Conservation (phyloP, 2,797 vertebrate species). For the Eremophila alpestris region DNA sequence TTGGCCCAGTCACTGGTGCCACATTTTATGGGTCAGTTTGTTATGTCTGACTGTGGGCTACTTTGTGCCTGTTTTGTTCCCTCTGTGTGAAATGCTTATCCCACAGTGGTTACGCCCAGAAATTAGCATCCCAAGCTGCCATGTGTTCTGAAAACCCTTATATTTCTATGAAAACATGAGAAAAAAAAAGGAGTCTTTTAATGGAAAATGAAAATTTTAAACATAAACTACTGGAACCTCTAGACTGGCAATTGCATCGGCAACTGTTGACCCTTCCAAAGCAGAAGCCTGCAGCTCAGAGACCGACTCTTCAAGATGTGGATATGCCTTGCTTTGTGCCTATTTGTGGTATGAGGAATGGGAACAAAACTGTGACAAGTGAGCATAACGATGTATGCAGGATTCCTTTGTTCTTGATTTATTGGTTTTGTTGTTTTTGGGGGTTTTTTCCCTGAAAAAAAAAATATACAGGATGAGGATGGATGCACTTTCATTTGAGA, state of each 20-base stretch:
- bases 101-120: background rate
- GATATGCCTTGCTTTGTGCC: background rate
- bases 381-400: background rate
- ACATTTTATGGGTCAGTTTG: accelerated
- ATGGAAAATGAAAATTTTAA: background rate
- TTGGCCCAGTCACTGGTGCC: background rate
- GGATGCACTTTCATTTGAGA: background rate
- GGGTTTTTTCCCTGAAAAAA: background rate
- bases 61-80: background rate
- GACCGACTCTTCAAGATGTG: background rate
- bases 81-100: background rate
- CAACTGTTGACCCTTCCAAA: background rate
- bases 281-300: background rate
- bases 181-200: background rate
- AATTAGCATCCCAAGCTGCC: background rate
- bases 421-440: too few species aligned
- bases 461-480: background rate
- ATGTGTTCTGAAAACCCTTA: background rate
- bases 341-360: background rate
- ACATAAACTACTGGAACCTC: background rate
- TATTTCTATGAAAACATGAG: background rate
- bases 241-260: background rate
- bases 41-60: accelerated
- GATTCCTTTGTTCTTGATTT: background rate
- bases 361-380: background rate